Evolutionary conservation across 2,888 invertebrate genomes (phyloP), one percentile per base, ranked within the genome.

Genomic region (Lochmaea crataegi): DNA sequence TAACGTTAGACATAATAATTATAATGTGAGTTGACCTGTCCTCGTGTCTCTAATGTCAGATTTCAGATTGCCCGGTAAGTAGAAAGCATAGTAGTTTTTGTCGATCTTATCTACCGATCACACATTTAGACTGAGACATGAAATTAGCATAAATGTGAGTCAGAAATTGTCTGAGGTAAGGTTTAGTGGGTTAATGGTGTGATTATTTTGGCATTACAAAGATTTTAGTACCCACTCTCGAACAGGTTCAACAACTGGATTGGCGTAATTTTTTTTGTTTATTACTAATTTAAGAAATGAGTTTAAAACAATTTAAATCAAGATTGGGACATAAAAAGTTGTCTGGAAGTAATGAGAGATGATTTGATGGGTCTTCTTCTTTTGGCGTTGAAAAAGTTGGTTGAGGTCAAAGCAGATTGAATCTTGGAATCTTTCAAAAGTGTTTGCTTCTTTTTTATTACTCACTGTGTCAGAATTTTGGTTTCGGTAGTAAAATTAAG

Each of bases 141-240:
- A 57, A 57, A 57, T 57, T 57, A 32, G 32, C 58, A 32, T 58
- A 32, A 58, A 58, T 26, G 12, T 58, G 32, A 58, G 26, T 26
- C 58, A 32, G 32, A 26, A n/a, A 53, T 3, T 2, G 51, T 51
- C n/a, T 51, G 51, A 6, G 57, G 57, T 22, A 6, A 0, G 26
- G 22, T 57, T 57, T 26, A 57, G 11, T 57, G 26, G 57, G 57
- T 57, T 57, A 57, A 57, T 57, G 57, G 22, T 26, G 14, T 22
- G 57, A 26, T 57, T 22, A 26, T 57, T 57, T 57, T 57, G 57
- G 57, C 57, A 57, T 57, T 51, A 51, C 51, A 16, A 14, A 7
- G 7, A 51, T 51, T 51, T 51, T 51, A 51, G 7, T 51, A 51
- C 51, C 51, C 4, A 16, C 22, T 22, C n/a, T 51, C 51, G 16